Evolutionary conservation across 2,888 invertebrate species (phyloP), one percentile per base, ranked within the genome.

Genomic region (Pristionchus fissidentatus): DNA sequence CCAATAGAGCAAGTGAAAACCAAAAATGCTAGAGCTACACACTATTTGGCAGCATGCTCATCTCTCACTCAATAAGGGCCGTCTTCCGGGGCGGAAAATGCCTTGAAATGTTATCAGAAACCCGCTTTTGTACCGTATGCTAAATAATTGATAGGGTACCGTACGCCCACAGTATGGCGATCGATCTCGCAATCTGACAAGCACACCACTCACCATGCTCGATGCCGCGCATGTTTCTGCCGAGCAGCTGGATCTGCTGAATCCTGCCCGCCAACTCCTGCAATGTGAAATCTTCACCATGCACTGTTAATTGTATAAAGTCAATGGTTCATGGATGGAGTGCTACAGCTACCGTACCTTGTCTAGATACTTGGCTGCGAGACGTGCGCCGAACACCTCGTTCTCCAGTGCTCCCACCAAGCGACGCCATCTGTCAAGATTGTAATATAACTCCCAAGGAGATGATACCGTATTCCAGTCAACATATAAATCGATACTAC

Each of bases 331-430:
- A 55, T 35, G 19, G 19, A 1, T 26, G 13, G 19, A 3, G 7
- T 13, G 5, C 15, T 60, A n/a, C 46, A 41, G 13, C 22, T 66
- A 66, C 41, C 66, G 38, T 32, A 85, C 85, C 92, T 96, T 96
- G 93, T 96, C 96, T 87, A 96, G 93, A 92, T 96, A 96, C 92
- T 96, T 96, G 19, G 96, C 96, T 15, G 96, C 96, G 87, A 96
- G 93, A 90, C 96, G 95, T 22, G 96, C 96, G 60, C 96, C 96
- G 92, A 95, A 96, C 10, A 96, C 95, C 93, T 96, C 96, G 26
- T 95, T 95, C 92, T 96, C 95, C 78, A 96, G 93, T 3, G 95
- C 95, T 32, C 95, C 94, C 41, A 75, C 75, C 32, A 82, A 49
- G 22, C 82, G 82, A 15, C 82, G 82, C 66, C 70, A 82, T 49